phyloP scores from a whole-genome alignment of 2,113 vertebrate genomes.

The Asarcornis scutulata region DNA sequence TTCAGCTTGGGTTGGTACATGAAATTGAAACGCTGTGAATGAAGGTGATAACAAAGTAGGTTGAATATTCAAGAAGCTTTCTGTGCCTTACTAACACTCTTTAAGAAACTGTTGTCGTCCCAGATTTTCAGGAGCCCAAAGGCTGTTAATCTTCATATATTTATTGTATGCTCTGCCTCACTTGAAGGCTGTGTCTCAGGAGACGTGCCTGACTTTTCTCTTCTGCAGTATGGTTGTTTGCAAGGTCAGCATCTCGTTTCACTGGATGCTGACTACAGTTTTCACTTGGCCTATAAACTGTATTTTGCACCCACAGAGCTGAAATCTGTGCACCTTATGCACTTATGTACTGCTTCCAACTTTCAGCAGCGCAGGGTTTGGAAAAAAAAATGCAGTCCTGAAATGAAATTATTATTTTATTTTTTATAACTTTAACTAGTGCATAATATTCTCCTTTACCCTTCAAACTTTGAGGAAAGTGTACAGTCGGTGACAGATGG shows the following conservation, averaged over 20 bases:
- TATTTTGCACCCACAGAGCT: constrained; percentile 51
- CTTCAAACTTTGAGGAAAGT: constrained; percentile 18
- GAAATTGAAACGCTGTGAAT: background rate
- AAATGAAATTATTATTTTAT: background rate
- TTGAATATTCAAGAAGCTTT: background rate
- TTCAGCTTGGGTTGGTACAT: background rate
- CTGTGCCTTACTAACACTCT: background rate
- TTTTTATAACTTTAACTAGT: background rate
- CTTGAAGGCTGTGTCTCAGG: background rate
- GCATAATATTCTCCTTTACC: background rate
- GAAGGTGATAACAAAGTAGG: background rate
- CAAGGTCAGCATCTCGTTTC: constrained; percentile 40
- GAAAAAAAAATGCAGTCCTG: background rate
- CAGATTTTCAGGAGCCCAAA: background rate
- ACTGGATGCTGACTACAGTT: constrained; percentile 49
- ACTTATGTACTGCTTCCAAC: background rate
- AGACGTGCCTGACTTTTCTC: background rate
- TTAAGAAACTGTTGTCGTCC: background rate
- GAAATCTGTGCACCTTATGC: constrained; percentile 66
- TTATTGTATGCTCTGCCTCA: background rate
- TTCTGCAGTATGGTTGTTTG: background rate
- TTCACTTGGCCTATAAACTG: constrained; percentile 45
- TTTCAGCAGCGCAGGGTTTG: background rate
- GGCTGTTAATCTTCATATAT: background rate
- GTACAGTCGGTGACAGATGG: constrained; percentile 11